Evolutionary conservation across 2,888 invertebrate genomes (phyloP).

Genomic region (Allolobophora icterica): DNA sequence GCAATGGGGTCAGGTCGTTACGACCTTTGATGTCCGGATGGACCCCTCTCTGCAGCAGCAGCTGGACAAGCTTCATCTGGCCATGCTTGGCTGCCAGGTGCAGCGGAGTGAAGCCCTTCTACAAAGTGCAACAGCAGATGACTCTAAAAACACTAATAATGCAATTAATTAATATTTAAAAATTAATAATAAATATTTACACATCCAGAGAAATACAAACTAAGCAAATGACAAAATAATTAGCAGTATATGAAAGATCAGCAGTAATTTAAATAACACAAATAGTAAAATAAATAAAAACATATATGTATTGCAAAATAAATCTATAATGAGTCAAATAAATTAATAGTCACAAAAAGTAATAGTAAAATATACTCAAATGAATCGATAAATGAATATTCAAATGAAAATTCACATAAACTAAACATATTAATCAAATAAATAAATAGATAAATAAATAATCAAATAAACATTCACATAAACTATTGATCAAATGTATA

Average conservation of each 20-base stretch:
- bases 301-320: neutral
- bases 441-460: neutral
- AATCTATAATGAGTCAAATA: neutral
- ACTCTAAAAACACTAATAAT: too few relatives aligned
- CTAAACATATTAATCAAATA: neutral
- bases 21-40: constrained; percentile 68
- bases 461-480: neutral
- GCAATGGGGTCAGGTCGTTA: constrained; percentile 93
- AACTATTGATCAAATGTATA: neutral
- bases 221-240: too few relatives aligned
- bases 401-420: neutral
- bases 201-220: too few relatives aligned
- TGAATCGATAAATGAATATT: neutral
- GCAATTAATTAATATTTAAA: too few relatives aligned
- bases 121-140: constrained; percentile 7
- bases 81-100: constrained; percentile 46
- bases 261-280: too few relatives aligned
- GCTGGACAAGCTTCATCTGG: constrained; percentile 37
- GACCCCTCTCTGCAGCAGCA: constrained; percentile 40
- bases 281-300: too few relatives aligned
- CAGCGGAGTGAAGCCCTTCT: constrained; percentile 45
- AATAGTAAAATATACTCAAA: neutral
- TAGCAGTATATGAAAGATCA: too few relatives aligned
- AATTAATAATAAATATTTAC: too few relatives aligned
- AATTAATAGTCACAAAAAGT: too few relatives aligned